Evolutionary conservation across 2,888 invertebrate genomes (phyloP), one percentile per base, ranked within the genome.

Genomic region (Myopa tessellatipennis): DNA sequence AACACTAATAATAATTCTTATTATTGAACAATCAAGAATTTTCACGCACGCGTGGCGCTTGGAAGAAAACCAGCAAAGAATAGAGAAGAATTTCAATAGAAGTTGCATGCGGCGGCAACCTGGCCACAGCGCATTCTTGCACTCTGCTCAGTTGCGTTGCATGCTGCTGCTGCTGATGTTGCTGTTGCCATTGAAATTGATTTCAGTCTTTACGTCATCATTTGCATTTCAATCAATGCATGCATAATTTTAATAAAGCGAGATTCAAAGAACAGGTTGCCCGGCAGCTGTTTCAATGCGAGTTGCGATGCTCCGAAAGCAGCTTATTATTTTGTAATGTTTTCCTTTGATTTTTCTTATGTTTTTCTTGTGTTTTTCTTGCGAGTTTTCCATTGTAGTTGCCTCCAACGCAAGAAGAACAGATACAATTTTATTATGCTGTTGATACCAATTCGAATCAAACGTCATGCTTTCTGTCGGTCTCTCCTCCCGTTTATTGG

Each of bases 401-500:
- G 60, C 5, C 6, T 60, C 5, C 60, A 26, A 26, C 2, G 2
- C 10, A 10, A 45, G 26, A n/a, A 18, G 36, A 70, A 70, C 36
- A 34, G 70, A 71, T 69, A 7, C 45, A 68, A 61, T 52, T 72
- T 74, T 38, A 74, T 74, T 68, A 74, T 74, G 74, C 67, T 68
- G 55, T 74, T 40, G 55, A 58, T 67, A 38, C 58, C 55, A 71
- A 45, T 45, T 45, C 45, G 10, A 58, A 71, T 71, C 58, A 71
- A 58, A 26, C 34, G 67, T 38, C 45, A 45, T 61, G 18, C 18
- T 34, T 61, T 26, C 61, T 10, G 10, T 45, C 45, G 45, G 7
- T 45, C 45, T 45, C 45, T 45, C 36, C 10, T 3, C 12, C 26
- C 26, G 60, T 60, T n/a, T 18, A 8, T 12, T 6, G 14, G n/a